phyloP scores from a whole-genome alignment of 2,888 invertebrate species.

The Drosophila longiperda region DNA sequence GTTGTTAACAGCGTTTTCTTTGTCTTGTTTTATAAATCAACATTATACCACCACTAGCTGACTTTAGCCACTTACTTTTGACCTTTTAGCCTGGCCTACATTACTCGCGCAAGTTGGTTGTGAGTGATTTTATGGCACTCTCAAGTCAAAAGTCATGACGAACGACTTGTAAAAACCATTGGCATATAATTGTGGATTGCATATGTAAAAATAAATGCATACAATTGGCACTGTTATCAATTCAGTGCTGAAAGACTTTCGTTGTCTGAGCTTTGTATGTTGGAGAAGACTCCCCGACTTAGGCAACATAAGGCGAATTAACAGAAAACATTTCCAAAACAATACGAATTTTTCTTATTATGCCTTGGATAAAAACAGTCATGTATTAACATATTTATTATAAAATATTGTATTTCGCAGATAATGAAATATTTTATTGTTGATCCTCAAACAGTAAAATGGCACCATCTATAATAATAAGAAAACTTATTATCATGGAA shows the following conservation, averaged over 20 bases:
- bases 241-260: background rate
- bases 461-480: background rate
- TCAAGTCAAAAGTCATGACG: slow-evolving; percentile 17
- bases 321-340: background rate
- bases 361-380: background rate
- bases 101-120: slow-evolving; percentile 40
- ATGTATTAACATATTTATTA: background rate
- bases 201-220: slow-evolving; percentile 2
- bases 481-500: background rate
- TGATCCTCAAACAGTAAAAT: background rate
- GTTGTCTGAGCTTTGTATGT: background rate
- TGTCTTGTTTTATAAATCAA: background rate
- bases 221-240: background rate
- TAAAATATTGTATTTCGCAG: background rate
- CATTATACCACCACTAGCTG: background rate
- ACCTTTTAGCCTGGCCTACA: slow-evolving; percentile 60
- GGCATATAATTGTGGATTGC: slow-evolving; percentile 20
- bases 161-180: slow-evolving; percentile 28
- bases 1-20: slow-evolving; percentile 1
- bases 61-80: slow-evolving; percentile 44
- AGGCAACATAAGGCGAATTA: background rate
- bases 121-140: slow-evolving; percentile 17
- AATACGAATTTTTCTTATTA: background rate
- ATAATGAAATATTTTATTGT: background rate
- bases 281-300: background rate